These are phyloP conservation scores for Paramisgurnus dabryanus DNA, from an alignment of 2,113 vertebrate genomes.

Conservation along the genomic window DNA sequence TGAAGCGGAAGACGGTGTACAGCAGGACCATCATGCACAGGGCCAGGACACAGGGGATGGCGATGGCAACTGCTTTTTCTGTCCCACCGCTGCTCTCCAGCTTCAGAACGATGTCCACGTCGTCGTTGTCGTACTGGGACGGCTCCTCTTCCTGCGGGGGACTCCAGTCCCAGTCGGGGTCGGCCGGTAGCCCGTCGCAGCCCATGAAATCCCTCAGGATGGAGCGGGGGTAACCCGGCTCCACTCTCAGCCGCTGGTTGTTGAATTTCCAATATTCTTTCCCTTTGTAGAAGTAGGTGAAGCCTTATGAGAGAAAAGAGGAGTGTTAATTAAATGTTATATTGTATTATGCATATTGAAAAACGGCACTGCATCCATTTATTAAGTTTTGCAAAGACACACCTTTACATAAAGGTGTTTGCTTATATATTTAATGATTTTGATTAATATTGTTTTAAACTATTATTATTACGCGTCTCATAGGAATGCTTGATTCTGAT, in stretches of 20 bases:
- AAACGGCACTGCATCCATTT: no score
- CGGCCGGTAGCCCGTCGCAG: conserved; percentile 86
- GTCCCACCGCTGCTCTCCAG: conserved; percentile 93
- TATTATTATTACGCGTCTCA: no score
- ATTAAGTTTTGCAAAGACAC: no score
- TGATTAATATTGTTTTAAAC: no score
- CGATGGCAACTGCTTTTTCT: conserved; percentile 98
- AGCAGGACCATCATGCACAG: conserved; percentile 98
- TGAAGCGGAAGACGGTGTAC: conserved; percentile 98
- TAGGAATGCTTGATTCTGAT: no score
- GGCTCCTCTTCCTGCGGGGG: conserved; percentile 74
- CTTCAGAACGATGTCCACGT: conserved; percentile 96
- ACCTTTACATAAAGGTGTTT: no score
- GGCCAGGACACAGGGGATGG: conserved; percentile 96
- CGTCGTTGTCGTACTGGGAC: conserved; percentile 83
- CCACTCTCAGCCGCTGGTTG: conserved; percentile 93
- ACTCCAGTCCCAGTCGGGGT: conserved; percentile 78
- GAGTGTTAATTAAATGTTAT: background rate
- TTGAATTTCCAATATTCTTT: conserved; percentile 99
- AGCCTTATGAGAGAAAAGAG: conserved; percentile 76
- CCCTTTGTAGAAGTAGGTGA: conserved; percentile 98
- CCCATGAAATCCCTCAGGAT: conserved; percentile 99
- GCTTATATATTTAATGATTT: no score
- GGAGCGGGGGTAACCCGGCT: conserved; percentile 92
- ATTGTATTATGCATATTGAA: background rate